phyloP scores from a whole-genome alignment of 2,888 invertebrate genomes.

The Petrolisthes cinctipes region DNA sequence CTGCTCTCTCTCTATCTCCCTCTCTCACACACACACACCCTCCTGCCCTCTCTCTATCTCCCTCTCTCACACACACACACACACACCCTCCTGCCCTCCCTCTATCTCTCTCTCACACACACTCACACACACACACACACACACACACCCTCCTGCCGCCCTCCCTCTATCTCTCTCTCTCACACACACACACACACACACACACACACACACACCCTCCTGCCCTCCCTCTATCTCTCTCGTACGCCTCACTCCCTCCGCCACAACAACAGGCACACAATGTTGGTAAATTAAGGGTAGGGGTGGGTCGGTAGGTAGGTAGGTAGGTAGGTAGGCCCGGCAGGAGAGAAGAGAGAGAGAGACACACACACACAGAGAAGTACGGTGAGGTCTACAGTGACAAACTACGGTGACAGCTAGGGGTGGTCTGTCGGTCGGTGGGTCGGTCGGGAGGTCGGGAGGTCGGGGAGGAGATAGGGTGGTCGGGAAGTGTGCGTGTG shows the following conservation, averaged over 20 bases:
- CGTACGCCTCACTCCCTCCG: not conserved
- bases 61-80: not conserved
- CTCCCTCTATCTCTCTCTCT: not conserved
- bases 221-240: not conserved
- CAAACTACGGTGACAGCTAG: not conserved
- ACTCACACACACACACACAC: not conserved
- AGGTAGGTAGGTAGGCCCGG: not conserved
- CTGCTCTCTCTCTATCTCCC: conserved; percentile 17
- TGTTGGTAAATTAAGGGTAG: conserved; percentile 23
- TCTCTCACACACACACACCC: not conserved
- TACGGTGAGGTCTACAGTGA: conserved; percentile 20
- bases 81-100: not conserved
- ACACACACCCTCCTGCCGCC: not conserved
- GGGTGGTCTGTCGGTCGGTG: not conserved
- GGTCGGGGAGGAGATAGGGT: not conserved
- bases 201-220: not conserved
- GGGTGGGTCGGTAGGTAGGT: not conserved
- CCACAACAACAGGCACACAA: not conserved
- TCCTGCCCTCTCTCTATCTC: not conserved
- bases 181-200: not conserved
- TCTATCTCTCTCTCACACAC: not conserved
- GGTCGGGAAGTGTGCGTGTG: not conserved
- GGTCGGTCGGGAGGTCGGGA: too few relatives aligned
- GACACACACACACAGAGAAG: not conserved
- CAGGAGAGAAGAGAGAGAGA: not conserved